These are phyloP conservation scores for Pseudococcus jackbeardsleyi DNA, from an alignment of 2,888 invertebrate genomes.

Conservation along the genomic window DNA sequence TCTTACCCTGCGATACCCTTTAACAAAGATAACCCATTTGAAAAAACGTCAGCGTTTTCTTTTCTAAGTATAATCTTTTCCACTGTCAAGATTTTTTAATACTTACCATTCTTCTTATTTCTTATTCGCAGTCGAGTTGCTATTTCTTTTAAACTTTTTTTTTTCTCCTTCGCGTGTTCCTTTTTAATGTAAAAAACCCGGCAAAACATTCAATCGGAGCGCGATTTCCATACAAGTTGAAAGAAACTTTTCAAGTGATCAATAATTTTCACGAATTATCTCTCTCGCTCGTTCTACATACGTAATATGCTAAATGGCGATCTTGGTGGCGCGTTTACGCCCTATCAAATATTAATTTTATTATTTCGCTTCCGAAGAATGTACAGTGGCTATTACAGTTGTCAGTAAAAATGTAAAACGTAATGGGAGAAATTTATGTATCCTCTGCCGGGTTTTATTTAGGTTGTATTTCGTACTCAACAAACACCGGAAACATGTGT, in stretches of 20 bases:
- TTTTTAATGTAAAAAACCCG: slow-evolving; percentile 26
- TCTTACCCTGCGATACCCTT: slow-evolving; percentile 62
- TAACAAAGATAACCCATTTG: slow-evolving; percentile 67
- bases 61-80: slow-evolving; percentile 62
- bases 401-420: slow-evolving; percentile 43
- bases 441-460: slow-evolving; percentile 33
- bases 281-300: background rate
- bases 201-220: background rate
- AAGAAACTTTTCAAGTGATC: slow-evolving; percentile 17
- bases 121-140: slow-evolving; percentile 60
- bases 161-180: slow-evolving; percentile 1
- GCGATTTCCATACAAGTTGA: slow-evolving; percentile 29
- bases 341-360: slow-evolving; percentile 26
- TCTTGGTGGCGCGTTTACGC: background rate
- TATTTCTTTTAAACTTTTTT: slow-evolving; percentile 51
- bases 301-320: background rate
- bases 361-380: slow-evolving; percentile 14
- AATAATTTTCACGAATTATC: background rate
- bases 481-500: slow-evolving; percentile 62
- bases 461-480: slow-evolving; percentile 24
- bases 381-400: background rate
- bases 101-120: slow-evolving; percentile 63
- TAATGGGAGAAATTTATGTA: slow-evolving; percentile 60
- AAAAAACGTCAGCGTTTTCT: slow-evolving; percentile 66
- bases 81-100: slow-evolving; percentile 63